Evolutionary conservation across 2,797 vertebrate genomes (phyloP).

Genomic region (Monodelphis domestica): DNA sequence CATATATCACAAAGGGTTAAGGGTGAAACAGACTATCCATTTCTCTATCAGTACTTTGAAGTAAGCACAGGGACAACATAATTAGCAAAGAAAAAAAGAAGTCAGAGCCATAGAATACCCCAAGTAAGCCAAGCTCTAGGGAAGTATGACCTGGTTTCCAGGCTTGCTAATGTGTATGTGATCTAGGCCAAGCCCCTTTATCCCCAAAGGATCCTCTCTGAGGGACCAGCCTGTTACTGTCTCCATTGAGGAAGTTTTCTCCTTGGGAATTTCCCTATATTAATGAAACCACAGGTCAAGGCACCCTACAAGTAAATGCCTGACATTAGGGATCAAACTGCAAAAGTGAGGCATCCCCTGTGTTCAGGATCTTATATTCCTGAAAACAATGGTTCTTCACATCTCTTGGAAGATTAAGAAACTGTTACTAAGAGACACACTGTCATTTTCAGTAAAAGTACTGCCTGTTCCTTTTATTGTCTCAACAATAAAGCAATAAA

Average conservation of each 20-base stretch:
- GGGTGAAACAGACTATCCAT: not conserved
- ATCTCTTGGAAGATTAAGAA: not conserved
- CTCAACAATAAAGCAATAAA: not conserved
- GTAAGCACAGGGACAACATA: not conserved
- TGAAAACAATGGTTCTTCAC: not conserved
- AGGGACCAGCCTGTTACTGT: not conserved
- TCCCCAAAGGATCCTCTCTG: not conserved
- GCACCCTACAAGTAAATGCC: not conserved
- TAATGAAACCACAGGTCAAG: not conserved
- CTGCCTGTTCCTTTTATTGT: not conserved
- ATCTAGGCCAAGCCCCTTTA: no score
- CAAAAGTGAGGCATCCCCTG: not conserved
- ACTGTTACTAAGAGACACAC: not conserved
- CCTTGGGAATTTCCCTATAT: not conserved
- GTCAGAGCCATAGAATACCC: not conserved
- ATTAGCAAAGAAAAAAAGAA: not conserved
- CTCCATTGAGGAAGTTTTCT: not conserved
- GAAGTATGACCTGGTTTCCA: not conserved
- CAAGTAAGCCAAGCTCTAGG: not conserved
- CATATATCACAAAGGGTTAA: slow-evolving; percentile 5
- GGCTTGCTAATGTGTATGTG: not conserved
- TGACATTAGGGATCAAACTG: not conserved
- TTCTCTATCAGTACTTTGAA: slow-evolving; percentile 20
- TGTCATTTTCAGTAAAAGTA: not conserved
- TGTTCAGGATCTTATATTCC: not conserved